Evolutionary conservation across 2,888 invertebrate species (phyloP).

Genomic region (Sphaerophoria rueppellii): DNA sequence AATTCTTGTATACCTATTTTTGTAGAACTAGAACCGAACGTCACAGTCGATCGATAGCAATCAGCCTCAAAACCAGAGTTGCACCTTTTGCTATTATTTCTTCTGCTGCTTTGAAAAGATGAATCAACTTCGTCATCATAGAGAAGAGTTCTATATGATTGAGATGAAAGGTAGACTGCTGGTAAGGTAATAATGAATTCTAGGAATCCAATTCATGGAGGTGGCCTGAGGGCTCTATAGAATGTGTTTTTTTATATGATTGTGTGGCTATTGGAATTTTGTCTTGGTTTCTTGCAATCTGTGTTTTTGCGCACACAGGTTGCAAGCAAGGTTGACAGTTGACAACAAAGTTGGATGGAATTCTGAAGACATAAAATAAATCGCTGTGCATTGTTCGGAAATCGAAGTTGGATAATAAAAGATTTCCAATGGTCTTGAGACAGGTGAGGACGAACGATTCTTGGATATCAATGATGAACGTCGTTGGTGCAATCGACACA

Average conservation of each 20-base stretch:
- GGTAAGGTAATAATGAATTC: constrained; percentile 65
- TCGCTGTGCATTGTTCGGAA: constrained; percentile 26
- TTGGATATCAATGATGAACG: constrained; percentile 57
- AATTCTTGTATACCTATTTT: constrained; percentile 31
- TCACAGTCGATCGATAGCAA: constrained; percentile 45
- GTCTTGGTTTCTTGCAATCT: constrained; percentile 26
- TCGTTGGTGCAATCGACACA: constrained; percentile 20
- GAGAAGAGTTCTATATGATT: not conserved
- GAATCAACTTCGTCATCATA: constrained; percentile 49
- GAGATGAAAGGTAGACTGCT: constrained; percentile 59
- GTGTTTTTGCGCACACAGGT: constrained; percentile 49
- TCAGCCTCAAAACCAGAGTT: constrained; percentile 58
- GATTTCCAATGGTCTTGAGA: constrained; percentile 41
- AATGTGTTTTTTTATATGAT: not conserved
- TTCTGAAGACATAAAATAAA: constrained; percentile 19
- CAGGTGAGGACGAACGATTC: constrained; percentile 50
- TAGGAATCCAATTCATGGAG: constrained; percentile 63
- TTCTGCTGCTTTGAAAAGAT: constrained; percentile 34
- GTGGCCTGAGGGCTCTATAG: constrained; percentile 46
- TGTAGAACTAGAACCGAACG: constrained; percentile 33
- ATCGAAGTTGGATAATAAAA: constrained; percentile 42
- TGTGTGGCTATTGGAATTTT: constrained; percentile 57
- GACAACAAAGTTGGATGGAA: not conserved
- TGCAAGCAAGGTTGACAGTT: constrained; percentile 58
- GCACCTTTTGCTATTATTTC: constrained; percentile 61